These are phyloP conservation scores for Mesembrinibis cayennensis DNA, from an alignment of 2,113 vertebrate genomes.

Conservation along the genomic window DNA sequence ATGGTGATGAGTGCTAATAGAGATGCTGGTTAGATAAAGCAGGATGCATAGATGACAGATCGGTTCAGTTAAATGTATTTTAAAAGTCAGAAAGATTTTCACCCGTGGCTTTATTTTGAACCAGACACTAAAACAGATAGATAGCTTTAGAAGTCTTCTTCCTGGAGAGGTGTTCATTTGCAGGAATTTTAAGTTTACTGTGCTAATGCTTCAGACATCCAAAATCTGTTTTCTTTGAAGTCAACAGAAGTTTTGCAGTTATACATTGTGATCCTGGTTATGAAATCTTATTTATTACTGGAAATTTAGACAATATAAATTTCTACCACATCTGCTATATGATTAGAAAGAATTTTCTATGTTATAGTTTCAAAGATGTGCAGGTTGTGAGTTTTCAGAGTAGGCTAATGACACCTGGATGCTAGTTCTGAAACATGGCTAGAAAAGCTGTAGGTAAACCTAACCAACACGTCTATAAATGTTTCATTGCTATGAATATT, in stretches of 20 bases:
- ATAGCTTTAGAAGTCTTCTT: background rate
- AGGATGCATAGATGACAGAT: background rate
- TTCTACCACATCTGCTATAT: background rate
- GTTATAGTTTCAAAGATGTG: background rate
- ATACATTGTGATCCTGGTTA: background rate
- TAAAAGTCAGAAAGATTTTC: background rate
- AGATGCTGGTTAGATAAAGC: background rate
- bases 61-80: background rate
- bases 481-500: slow-evolving; percentile 34
- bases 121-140: background rate
- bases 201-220: background rate
- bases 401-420: background rate
- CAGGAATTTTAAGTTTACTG: background rate
- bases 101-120: slow-evolving; percentile 6
- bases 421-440: background rate
- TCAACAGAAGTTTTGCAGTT: background rate
- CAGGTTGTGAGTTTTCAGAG: background rate
- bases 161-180: background rate
- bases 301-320: background rate
- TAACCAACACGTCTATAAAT: background rate
- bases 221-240: background rate
- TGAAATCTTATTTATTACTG: background rate
- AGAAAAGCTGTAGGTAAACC: slow-evolving; percentile 27
- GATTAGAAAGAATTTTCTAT: background rate
- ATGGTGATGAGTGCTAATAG: slow-evolving; percentile 14